Evolutionary conservation across 2,113 vertebrate genomes (phyloP), one percentile per base, ranked within the genome.

Genomic region (Ictidomys tridecemlineatus): DNA sequence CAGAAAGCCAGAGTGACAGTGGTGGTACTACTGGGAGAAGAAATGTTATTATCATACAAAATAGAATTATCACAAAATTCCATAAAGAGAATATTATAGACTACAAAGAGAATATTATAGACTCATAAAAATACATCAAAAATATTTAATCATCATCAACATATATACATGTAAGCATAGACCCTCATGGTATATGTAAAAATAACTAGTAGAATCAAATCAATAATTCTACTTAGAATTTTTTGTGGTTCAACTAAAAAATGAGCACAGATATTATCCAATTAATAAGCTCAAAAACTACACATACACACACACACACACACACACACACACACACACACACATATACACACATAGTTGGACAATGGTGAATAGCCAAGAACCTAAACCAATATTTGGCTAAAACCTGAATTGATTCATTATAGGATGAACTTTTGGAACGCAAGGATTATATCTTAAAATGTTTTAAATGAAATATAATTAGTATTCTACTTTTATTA

Each of bases 351-450:
- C 6, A 17, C 22, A 53, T 34, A 39, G 3, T 85, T 74, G 16
- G 48, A 74, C 56, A 89, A 61, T 32, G 39, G n/a, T 65, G 24
- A 93, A 86, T 63, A 61, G 18, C 39, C 30, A 48, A 67, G 8
- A 83, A 30, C 90, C 74, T 95, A 77, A 90, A 94, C 32, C 12
- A 86, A 39, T 92, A 84, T 90, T 87, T 92, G 20, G 30, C 76
- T 22, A 63, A 94, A 91, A 70, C 26, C 10, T 92, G 76, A 94
- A 92, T 80, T 58, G 32, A 79, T 6, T 42, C 72, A 94, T 92
- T 20, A 48, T 37, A 74, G n/a, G 94, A 84, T 76, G 72, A 78
- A 91, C 32, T 91, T 89, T 65, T 79, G 16, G 61, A 94, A 48
- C 32, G 84, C 3, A 84, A 70, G 28, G 95, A 89, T 79, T 86